Evolutionary conservation across 2,797 vertebrate species (phyloP).

Genomic region (Protonibea diacanthus): DNA sequence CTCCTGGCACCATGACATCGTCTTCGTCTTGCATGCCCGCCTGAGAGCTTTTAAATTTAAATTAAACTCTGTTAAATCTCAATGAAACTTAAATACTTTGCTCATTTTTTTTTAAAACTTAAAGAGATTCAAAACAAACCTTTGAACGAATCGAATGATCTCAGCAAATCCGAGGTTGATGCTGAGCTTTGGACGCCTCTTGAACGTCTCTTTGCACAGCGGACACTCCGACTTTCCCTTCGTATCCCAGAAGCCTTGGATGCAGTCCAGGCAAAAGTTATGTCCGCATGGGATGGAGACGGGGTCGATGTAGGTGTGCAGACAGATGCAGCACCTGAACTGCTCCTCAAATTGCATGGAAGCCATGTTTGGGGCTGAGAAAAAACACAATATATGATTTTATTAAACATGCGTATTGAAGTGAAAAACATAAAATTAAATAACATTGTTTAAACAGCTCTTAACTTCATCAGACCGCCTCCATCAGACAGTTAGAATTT

Average conservation of each 20-base stretch:
- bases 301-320: conserved; percentile 61
- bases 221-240: conserved; percentile 52
- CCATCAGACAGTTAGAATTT: too few relatives aligned
- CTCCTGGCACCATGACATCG: accelerated
- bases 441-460: too few relatives aligned
- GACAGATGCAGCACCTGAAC: conserved; percentile 76
- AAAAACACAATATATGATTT: not conserved
- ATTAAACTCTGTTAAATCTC: not conserved
- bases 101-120: too few relatives aligned
- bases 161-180: conserved; percentile 58
- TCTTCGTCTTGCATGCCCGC: not conserved
- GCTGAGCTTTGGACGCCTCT: conserved; percentile 45
- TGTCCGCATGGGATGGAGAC: conserved; percentile 76
- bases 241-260: conserved; percentile 62
- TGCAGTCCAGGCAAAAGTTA: conserved; percentile 77
- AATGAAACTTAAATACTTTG: too few relatives aligned
- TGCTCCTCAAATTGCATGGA: conserved; percentile 20
- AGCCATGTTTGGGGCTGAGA: conserved; percentile 19
- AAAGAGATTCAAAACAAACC: conserved; percentile 20
- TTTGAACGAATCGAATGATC: conserved; percentile 42
- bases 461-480: too few relatives aligned
- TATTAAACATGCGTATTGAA: not conserved
- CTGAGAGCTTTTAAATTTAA: conserved; percentile 28
- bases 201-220: conserved; percentile 72
- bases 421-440: too few relatives aligned